Evolutionary conservation across 2,113 vertebrate genomes (phyloP).

Genomic region (Coptodon rendalli): DNA sequence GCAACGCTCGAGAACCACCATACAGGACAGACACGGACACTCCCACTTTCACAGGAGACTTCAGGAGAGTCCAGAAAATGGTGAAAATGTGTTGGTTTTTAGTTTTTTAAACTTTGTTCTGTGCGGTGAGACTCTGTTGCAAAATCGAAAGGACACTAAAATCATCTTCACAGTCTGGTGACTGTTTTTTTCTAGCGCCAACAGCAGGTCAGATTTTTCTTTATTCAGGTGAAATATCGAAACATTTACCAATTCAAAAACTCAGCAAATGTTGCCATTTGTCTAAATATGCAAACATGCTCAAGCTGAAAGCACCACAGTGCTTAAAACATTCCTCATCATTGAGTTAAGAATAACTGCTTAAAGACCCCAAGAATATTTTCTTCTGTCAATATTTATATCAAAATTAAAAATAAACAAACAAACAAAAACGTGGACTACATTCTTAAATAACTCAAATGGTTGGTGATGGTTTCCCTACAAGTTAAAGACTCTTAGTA

Average conservation of each 20-base stretch:
- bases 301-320: neutral
- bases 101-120: neutral
- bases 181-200: neutral
- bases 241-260: neutral
- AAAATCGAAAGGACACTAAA: neutral
- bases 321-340: rapidly evolving
- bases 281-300: neutral
- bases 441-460: neutral
- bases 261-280: neutral
- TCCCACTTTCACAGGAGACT: conserved; percentile 29
- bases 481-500: neutral
- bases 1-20: neutral
- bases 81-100: conserved; percentile 1
- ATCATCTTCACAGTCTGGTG: neutral
- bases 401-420: neutral
- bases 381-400: neutral
- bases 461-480: neutral
- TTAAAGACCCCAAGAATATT: neutral
- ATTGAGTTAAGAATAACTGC: neutral
- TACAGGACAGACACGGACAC: conserved; percentile 30
- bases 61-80: conserved; percentile 17
- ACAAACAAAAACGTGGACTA: neutral
- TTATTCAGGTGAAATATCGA: neutral
- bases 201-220: neutral
- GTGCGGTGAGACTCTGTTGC: neutral